Evolutionary conservation across 2,113 vertebrate genomes (phyloP).

Genomic region (Pelecanoides urinatrix): DNA sequence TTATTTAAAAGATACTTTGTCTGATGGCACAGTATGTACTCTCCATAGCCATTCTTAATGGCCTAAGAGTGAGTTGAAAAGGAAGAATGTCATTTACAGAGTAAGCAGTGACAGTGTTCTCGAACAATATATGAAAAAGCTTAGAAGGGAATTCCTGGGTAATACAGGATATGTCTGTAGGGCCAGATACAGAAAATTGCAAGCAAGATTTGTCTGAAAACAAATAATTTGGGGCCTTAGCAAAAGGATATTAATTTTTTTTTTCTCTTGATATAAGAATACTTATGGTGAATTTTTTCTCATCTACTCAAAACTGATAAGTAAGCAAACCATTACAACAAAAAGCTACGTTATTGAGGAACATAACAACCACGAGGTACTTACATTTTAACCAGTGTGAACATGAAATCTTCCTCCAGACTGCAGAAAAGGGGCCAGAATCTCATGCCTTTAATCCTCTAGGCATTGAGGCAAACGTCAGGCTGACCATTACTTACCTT

Average conservation of each 20-base stretch:
- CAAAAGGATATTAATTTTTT: background rate
- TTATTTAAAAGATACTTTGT: background rate
- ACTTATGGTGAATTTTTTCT: background rate
- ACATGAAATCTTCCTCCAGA: background rate
- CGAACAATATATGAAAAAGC: background rate
- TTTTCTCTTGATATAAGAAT: background rate
- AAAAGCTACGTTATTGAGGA: background rate
- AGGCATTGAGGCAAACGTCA: fast-evolving
- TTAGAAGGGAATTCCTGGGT: background rate
- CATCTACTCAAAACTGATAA: background rate
- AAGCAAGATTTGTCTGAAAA: background rate
- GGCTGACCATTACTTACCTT: background rate
- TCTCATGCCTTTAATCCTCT: background rate
- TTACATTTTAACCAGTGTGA: fast-evolving
- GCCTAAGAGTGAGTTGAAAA: background rate
- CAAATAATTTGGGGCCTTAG: background rate
- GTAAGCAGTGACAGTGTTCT: background rate
- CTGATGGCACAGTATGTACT: background rate
- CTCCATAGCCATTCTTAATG: background rate
- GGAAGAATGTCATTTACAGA: background rate
- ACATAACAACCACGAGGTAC: no score
- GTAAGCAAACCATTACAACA: background rate
- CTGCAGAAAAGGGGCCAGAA: background rate
- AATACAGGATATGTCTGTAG: background rate
- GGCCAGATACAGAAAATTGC: background rate